phyloP scores from a whole-genome alignment of 2,888 invertebrate genomes.

The Oscheius sp. region DNA sequence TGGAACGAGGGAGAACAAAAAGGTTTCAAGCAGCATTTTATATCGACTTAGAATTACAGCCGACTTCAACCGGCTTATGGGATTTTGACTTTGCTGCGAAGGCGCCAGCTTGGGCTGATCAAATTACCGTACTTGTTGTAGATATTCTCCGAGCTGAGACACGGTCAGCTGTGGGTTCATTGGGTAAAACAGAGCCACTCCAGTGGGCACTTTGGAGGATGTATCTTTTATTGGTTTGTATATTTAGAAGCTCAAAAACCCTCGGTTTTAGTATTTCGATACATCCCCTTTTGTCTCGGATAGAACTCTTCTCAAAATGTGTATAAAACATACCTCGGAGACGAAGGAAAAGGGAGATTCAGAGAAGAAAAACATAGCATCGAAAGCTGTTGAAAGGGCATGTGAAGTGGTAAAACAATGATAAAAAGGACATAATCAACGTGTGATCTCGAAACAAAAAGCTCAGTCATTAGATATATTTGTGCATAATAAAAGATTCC shows the following conservation, averaged over 20 bases:
- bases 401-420: slow-evolving; percentile 15
- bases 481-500: neutral
- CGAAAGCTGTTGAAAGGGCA: neutral
- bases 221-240: slow-evolving; percentile 17
- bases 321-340: neutral
- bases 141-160: slow-evolving; percentile 46
- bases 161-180: slow-evolving; percentile 25
- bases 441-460: neutral
- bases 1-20: too few species aligned
- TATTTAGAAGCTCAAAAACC: neutral
- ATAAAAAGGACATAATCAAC: neutral
- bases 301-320: neutral
- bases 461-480: too few species aligned
- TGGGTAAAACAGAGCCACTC: slow-evolving; percentile 17
- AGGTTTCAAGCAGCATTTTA: too few species aligned
- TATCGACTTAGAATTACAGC: too few species aligned
- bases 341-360: neutral
- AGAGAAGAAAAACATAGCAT: neutral
- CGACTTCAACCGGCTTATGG: too few species aligned
- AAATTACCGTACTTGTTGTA: slow-evolving; percentile 39
- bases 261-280: slow-evolving; percentile 7
- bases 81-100: slow-evolving; percentile 11
- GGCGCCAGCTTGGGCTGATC: slow-evolving; percentile 36
- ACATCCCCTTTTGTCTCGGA: slow-evolving; percentile 22
- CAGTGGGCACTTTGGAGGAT: slow-evolving; percentile 24